Evolutionary conservation across 2,888 invertebrate genomes (phyloP), one percentile per base, ranked within the genome.

Genomic region (Pheosia tremula): DNA sequence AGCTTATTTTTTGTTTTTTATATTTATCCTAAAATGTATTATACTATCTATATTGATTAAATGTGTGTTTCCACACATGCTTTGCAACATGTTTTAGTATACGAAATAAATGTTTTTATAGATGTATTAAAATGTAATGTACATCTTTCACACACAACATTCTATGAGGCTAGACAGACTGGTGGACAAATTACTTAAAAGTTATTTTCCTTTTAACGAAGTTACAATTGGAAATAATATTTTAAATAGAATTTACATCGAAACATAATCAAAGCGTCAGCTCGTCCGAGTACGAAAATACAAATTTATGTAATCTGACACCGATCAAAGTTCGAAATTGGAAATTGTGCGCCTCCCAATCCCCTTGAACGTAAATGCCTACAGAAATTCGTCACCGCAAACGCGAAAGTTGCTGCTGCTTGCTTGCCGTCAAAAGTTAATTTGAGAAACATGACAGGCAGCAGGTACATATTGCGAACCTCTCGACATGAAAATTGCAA

Each of bases 401-500:
- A 81, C 79, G 79, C 72, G 69, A 86, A 86, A 86, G 80, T 87
- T 85, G 78, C 70, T 79, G 24, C 71, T 70, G 79, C 78, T 77
- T 75, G 71, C 77, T 76, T 78, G 77, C 78, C 78, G 87, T 90
- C 86, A 86, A 87, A 90, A 90, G 90, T 89, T 88, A 90, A 92
- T 90, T 90, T 87, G 78, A 79, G 81, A 79, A 85, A 81, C 84
- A 87, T 86, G 88, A 87, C 88, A 87, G 85, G 83, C 79, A 84
- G 83, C 79, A 84, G 80, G 82, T 88, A 90, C 84, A 86, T 86
- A 89, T 88, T 82, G 83, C 80, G 80, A 83, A 85, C 82, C 85
- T 88, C 85, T 84, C 80, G 79, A 85, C 79, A 87, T 82, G 91
- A 92, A 91, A 91, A 93, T 90, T 90, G 89, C 88, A 86, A 90